Percentiles rank a stretch among this genome's conserved stretches.
Evolutionary conservation across 1,140 invertebrate species (phyloP).

Genomic region (Leucophenga varia): DNA sequence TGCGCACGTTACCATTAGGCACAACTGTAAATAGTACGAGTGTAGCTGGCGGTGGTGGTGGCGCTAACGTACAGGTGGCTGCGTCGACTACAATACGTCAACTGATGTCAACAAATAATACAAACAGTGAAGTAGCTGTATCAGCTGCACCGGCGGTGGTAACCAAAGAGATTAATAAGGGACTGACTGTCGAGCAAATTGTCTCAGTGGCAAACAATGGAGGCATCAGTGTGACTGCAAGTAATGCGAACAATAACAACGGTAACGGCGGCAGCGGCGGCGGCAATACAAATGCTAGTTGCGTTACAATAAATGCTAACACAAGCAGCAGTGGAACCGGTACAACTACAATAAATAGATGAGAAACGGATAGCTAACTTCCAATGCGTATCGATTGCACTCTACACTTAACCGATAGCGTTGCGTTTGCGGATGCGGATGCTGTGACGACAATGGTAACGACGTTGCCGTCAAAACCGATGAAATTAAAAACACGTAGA

Average conservation of each 20-base stretch:
- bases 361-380: constrained; percentile 53
- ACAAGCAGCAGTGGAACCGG: constrained; percentile 9
- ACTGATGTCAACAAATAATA: constrained; percentile 30
- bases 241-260: constrained; percentile 25
- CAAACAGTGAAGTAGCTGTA: constrained; percentile 7
- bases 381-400: constrained; percentile 28
- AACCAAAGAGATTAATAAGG: constrained; percentile 35
- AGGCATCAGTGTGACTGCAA: constrained; percentile 35
- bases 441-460: neutral
- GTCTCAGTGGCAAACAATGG: constrained; percentile 42
- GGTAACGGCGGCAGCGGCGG: constrained; percentile 24
- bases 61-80: constrained; percentile 4
- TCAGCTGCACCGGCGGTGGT: neutral
- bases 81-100: constrained; percentile 34
- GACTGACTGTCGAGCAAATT: constrained; percentile 43
- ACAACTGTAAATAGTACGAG: constrained; percentile 40
- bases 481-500: too few species aligned
- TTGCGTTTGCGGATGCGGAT: constrained; percentile 12
- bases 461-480: too few species aligned
- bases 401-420: constrained; percentile 27
- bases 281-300: too few species aligned
- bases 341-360: constrained; percentile 49
- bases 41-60: constrained; percentile 4
- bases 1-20: constrained; percentile 40
- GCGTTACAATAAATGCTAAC: too few species aligned